A percentile compares a stretch with the other conserved stretches of the same genome.
Conservation (phyloP, 2,113 vertebrate genomes). For the Hemiprocne comata region DNA sequence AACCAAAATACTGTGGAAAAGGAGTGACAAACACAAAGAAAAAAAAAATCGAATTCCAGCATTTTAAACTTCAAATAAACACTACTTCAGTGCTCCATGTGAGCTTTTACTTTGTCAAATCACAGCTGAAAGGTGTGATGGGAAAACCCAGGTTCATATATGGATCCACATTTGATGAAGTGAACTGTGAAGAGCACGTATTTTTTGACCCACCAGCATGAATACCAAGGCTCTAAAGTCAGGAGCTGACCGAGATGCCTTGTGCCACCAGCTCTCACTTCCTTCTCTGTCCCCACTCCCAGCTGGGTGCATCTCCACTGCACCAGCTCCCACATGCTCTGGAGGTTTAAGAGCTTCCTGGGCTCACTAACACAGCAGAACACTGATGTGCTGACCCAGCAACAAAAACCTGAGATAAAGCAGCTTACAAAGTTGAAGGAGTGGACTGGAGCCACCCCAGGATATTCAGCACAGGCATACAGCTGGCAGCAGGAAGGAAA, state of each 20-base stretch:
- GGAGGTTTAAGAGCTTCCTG: background rate
- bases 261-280: background rate
- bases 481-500: constrained; percentile 4
- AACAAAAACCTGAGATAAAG: background rate
- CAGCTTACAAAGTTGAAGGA: background rate
- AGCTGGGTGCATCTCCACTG: background rate
- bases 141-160: background rate
- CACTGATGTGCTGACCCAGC: background rate
- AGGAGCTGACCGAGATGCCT: background rate
- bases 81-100: background rate
- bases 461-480: background rate
- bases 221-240: background rate
- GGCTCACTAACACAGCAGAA: background rate
- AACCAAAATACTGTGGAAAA: background rate
- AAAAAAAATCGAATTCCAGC: background rate
- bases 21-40: background rate
- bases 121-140: background rate
- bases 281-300: background rate
- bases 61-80: background rate
- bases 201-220: background rate
- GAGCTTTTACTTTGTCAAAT: background rate
- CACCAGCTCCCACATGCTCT: background rate
- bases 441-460: background rate
- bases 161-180: background rate
- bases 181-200: background rate